Conservation (phyloP, 2,113 vertebrate genomes). For the Xenus cinereus region DNA sequence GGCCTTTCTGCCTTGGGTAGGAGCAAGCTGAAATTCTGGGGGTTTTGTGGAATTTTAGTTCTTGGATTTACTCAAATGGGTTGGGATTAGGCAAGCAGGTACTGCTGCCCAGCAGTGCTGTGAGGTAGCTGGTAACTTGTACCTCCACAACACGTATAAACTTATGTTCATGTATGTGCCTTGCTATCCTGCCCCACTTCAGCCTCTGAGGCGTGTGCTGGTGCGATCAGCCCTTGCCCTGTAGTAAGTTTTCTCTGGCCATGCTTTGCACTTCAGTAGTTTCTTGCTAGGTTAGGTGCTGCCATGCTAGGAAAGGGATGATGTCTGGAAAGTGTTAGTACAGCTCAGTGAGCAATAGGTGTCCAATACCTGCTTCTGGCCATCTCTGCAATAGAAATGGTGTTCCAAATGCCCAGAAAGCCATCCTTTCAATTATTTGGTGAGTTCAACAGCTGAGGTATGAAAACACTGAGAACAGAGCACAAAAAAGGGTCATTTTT, state of each 20-base stretch:
- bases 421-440: fast-evolving
- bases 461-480: neutral
- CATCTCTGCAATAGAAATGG: neutral
- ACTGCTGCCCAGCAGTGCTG: neutral
- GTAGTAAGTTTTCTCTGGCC: neutral
- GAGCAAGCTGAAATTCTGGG: neutral
- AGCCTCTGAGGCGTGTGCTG: fast-evolving
- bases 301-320: neutral
- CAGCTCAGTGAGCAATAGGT: neutral
- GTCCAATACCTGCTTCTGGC: neutral
- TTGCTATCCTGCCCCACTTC: neutral
- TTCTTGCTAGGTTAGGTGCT: neutral
- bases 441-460: neutral
- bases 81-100: neutral
- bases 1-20: neutral
- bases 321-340: neutral
- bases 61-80: neutral
- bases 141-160: fast-evolving
- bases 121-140: neutral
- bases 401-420: neutral
- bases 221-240: neutral
- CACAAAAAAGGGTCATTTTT: neutral
- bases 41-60: fast-evolving
- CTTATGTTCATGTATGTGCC: fast-evolving
- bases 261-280: neutral